Evolutionary conservation across 2,888 invertebrate species (phyloP).

Genomic region (Danaus chrysippus): DNA sequence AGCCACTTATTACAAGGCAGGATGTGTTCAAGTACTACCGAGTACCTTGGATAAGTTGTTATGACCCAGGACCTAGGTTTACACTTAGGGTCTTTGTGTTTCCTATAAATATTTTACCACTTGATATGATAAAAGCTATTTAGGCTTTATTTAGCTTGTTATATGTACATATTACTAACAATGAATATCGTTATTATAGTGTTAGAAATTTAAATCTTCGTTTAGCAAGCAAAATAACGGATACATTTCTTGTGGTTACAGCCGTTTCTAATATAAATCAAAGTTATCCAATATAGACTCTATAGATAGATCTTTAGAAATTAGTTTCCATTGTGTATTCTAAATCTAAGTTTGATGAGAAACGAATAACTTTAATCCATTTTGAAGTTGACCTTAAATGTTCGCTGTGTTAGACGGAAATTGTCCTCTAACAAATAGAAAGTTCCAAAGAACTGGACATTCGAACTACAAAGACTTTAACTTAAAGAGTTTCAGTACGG

Average conservation of each 20-base stretch:
- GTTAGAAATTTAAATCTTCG: too few relatives aligned
- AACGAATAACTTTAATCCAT: conserved; percentile 2
- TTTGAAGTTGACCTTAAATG: conserved; percentile 7
- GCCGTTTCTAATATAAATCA: too few relatives aligned
- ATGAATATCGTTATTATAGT: too few relatives aligned
- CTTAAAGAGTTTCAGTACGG: conserved; percentile 7
- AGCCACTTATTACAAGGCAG: conserved; percentile 24
- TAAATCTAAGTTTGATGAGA: too few relatives aligned
- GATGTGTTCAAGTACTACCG: conserved; percentile 28
- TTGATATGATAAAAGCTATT: background rate
- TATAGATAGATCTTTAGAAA: too few relatives aligned
- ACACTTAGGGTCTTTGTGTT: background rate
- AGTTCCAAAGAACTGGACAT: conserved; percentile 13
- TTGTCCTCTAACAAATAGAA: conserved; percentile 10
- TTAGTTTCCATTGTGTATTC: too few relatives aligned
- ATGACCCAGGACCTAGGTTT: background rate
- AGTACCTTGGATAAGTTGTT: background rate
- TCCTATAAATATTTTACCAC: background rate
- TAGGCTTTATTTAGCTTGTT: too few relatives aligned
- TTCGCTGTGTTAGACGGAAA: background rate
- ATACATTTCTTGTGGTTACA: too few relatives aligned
- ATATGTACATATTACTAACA: too few relatives aligned
- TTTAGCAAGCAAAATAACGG: too few relatives aligned
- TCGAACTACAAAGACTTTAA: conserved; percentile 17
- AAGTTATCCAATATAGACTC: too few relatives aligned